Percentiles rank a stretch among this genome's conserved stretches.
Conservation (phyloP, 2,888 invertebrate species). For the Drosophila hamatofila region DNA sequence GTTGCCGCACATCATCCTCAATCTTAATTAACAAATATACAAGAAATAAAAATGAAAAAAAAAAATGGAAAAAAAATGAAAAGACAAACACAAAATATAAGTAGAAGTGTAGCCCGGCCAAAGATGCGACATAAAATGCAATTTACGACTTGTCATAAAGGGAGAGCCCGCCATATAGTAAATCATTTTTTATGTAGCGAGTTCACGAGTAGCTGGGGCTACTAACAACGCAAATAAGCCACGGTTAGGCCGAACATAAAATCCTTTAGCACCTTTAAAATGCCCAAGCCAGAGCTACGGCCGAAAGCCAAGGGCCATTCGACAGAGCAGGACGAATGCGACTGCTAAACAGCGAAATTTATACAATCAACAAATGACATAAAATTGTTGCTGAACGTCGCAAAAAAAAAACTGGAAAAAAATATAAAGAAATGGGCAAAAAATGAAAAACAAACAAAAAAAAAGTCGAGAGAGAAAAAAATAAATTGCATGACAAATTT, state of each 20-base stretch:
- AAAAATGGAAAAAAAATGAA: conserved; percentile 13
- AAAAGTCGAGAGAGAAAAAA: not conserved
- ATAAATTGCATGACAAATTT: conserved; percentile 78
- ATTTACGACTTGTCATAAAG: conserved; percentile 82
- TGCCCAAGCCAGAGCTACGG: conserved; percentile 30
- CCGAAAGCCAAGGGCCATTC: conserved; percentile 32
- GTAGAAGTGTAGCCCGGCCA: conserved; percentile 31
- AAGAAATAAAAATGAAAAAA: conserved; percentile 62
- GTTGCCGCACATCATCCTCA: conserved; percentile 78
- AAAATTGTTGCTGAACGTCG: conserved; percentile 68
- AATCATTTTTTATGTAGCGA: conserved; percentile 81
- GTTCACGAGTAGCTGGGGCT: conserved; percentile 58
- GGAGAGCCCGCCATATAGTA: conserved; percentile 77
- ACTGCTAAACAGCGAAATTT: conserved; percentile 75
- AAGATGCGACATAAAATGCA: conserved; percentile 76
- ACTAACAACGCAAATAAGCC: conserved; percentile 77
- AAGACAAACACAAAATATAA: not conserved
- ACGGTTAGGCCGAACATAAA: conserved; percentile 78
- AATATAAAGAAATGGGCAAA: conserved; percentile 8
- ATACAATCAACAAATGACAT: conserved; percentile 79
- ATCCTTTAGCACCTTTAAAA: conserved; percentile 81
- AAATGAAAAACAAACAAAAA: not conserved
- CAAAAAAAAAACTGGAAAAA: conserved; percentile 19
- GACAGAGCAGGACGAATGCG: conserved; percentile 30
- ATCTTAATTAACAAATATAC: conserved; percentile 81